Conservation (phyloP, 23 tunicate genomes). For the Corella eumyota region DNA sequence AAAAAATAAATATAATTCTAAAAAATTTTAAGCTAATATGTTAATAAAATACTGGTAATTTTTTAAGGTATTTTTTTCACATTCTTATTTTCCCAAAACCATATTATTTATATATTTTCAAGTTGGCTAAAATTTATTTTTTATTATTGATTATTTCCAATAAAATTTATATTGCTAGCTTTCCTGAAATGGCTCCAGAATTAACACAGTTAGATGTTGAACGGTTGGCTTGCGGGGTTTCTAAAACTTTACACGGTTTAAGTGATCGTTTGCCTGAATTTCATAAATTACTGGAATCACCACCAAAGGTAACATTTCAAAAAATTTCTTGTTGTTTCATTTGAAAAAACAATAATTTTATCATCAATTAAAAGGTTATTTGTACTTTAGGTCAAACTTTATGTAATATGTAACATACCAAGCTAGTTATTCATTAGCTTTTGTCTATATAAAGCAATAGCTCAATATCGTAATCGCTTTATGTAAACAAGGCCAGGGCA, state of each 20-base stretch:
- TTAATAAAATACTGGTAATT: neutral
- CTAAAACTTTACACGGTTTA: constrained; percentile 75
- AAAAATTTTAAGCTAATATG: neutral
- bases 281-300: constrained; percentile 51
- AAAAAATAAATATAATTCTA: neutral
- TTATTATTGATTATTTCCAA: neutral
- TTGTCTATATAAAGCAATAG: too few relatives aligned
- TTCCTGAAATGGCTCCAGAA: constrained; percentile 90
- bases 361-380: too few relatives aligned
- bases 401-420: too few relatives aligned
- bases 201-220: constrained; percentile 87
- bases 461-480: too few relatives aligned
- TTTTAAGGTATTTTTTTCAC: neutral
- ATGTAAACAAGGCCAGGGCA: too few relatives aligned
- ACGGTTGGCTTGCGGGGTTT: constrained; percentile 72
- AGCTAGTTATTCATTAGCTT: too few relatives aligned
- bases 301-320: constrained; percentile 52
- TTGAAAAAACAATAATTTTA: too few relatives aligned
- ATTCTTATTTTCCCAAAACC: too few relatives aligned
- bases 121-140: neutral
- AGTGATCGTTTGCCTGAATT: constrained; percentile 75
- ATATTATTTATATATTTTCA: neutral
- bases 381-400: too few relatives aligned
- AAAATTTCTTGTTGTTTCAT: too few relatives aligned
- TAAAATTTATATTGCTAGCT: constrained; percentile 14